phyloP scores from a whole-genome alignment of 2,797 vertebrate species.

The Takifugu ocellatus region DNA sequence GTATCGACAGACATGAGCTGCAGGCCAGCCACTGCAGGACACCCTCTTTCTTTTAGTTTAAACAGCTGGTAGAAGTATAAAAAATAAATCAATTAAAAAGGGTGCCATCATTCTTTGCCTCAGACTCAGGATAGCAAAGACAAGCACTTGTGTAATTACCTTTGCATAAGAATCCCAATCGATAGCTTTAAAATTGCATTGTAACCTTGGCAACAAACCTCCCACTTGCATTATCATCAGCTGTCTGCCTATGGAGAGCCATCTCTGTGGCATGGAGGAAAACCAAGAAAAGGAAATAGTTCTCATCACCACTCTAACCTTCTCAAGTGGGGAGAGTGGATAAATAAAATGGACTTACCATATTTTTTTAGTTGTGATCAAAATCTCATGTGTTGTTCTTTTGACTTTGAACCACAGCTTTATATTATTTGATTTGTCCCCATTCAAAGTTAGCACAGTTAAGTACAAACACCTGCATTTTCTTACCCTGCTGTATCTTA shows the following conservation, averaged over 20 bases:
- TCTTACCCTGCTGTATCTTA: no score
- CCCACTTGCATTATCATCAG: slow-evolving; percentile 55
- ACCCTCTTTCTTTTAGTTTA: slow-evolving; percentile 50
- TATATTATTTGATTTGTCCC: no score
- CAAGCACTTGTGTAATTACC: slow-evolving; percentile 75
- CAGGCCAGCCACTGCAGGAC: slow-evolving; percentile 32
- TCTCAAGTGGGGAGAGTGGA: not conserved
- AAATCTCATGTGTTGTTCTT: no score
- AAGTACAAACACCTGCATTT: no score
- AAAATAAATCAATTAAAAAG: not conserved
- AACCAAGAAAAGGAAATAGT: slow-evolving; percentile 7
- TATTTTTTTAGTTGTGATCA: no score
- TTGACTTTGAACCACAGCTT: no score
- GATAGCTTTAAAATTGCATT: slow-evolving; percentile 62
- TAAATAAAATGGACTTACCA: no score
- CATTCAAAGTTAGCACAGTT: no score
- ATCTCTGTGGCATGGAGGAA: slow-evolving; percentile 33
- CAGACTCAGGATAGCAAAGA: slow-evolving; percentile 47
- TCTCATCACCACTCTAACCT: not conserved
- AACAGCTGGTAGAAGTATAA: slow-evolving; percentile 38
- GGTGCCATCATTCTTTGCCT: slow-evolving; percentile 26
- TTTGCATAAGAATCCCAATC: slow-evolving; percentile 72
- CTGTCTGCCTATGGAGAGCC: slow-evolving; percentile 50
- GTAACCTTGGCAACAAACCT: slow-evolving; percentile 65
- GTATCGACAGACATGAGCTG: slow-evolving; percentile 64